Base-by-base conservation (phyloP, 2,888 invertebrate genomes). In the Beris chalybata region DNA sequence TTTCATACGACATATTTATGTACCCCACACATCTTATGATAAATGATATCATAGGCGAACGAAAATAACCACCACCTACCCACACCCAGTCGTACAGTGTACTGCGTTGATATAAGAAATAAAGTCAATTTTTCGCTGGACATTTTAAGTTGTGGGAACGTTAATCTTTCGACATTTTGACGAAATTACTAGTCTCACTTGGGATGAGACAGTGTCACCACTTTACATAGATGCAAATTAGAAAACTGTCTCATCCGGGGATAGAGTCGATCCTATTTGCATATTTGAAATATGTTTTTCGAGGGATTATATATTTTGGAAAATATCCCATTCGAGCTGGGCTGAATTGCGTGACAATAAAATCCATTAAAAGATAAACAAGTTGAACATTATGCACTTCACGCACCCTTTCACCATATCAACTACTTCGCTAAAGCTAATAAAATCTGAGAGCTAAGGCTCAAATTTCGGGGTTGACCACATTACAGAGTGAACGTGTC, bases 1-100 rank as follows among this genome's bases (percentile, higher is more conserved):
- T 69, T 69, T 69, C 69, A 69, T 69, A 56, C 69, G 64, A 59
- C 67, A 64, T 67, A 67, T 69, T 69, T 69, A 69, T 69, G 69
- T 69, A 69, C 69, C 69, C 68, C 67, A 64, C 57, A 66, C 67
- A 67, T 67, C 45, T 67, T 57, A 66, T 69, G 69, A 69, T 69
- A 69, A 69, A 69, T 69, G 66, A 64, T 50, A 15, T 50, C 58
- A 58, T 29, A 56, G 13, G 15, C 9, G 38, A 15, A 43, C 5
- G 56, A 44, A 43, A 38, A 13, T 1, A 5, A 50, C 32, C 32
- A 45, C 38, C 48, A 57, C 55, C 48, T n/a, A 32, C 13, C 9
- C 56, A 12, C 11, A 30, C 43, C 4, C 38, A 43, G 44, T 38
- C 38, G 2, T 43, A 13, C n/a, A 32, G 55, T 7, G 38, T 56